Percentiles rank a stretch among this genome's conserved stretches.
These are phyloP conservation scores for Phenganax marumi DNA, from an alignment of 92 coral and sea anemone species.

Conservation along the genomic window DNA sequence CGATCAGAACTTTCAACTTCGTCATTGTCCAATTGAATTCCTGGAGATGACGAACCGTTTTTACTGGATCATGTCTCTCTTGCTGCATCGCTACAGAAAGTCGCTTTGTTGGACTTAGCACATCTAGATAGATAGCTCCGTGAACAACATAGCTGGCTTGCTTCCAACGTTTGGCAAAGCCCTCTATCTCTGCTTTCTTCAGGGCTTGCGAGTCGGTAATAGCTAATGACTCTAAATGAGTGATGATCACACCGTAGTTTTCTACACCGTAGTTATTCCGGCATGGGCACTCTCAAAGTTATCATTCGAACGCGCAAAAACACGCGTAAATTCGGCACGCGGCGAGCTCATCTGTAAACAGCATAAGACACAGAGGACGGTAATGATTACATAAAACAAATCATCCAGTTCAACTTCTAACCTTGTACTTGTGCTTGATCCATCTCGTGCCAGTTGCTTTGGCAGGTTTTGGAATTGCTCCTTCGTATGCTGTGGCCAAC, in stretches of 20 bases:
- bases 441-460: conserved; percentile 16
- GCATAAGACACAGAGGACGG: no score
- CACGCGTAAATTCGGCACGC: no score
- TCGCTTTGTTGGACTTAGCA: conserved; percentile 15
- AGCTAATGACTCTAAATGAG: conserved; percentile 17
- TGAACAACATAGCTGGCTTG: conserved; percentile 26
- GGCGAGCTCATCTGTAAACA: no score
- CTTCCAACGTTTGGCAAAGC: not conserved
- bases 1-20: not conserved
- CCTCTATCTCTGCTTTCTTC: conserved; percentile 25
- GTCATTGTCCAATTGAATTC: conserved; percentile 20
- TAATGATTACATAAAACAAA: no score
- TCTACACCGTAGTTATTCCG: no score
- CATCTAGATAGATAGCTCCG: conserved; percentile 11
- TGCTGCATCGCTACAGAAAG: conserved; percentile 14
- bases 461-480: conserved; percentile 20
- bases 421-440: conserved; percentile 8
- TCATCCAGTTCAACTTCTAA: not conserved
- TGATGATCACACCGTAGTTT: conserved; percentile 2
- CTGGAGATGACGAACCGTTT: conserved; percentile 16
- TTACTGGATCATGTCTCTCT: conserved; percentile 17
- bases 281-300: no score
- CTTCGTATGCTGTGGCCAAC: conserved; percentile 26
- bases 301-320: no score
- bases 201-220: conserved; percentile 8